phyloP scores from a whole-genome alignment of 2,888 invertebrate genomes.

The Cryptus viduatorius region DNA sequence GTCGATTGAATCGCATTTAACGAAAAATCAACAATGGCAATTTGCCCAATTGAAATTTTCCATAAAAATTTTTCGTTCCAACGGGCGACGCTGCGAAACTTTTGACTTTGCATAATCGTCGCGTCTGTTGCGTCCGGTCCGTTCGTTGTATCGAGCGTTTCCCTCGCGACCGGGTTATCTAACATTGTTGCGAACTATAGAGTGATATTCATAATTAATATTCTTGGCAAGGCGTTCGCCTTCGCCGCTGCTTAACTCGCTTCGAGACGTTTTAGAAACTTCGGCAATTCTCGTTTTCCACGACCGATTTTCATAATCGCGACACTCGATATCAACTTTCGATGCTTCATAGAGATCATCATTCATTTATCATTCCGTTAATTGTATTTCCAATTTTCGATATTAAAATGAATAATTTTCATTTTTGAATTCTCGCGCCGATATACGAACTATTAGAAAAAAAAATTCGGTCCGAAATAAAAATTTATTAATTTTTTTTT shows the following conservation, averaged over 20 bases:
- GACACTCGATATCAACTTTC: no score
- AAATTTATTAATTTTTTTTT: no score
- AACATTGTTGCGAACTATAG: constrained; percentile 11
- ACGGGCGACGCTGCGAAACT: not conserved
- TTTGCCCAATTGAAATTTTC: constrained; percentile 25
- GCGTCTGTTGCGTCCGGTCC: not conserved
- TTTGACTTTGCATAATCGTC: constrained; percentile 30
- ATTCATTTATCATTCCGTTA: not conserved
- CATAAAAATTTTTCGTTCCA: constrained; percentile 1
- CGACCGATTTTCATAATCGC: no score
- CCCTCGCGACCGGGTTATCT: constrained; percentile 14
- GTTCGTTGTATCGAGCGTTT: constrained; percentile 10
- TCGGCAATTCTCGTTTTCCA: not conserved
- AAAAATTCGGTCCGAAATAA: no score
- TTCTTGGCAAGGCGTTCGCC: constrained; percentile 3
- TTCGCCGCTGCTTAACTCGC: not conserved
- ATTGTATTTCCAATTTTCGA: no score
- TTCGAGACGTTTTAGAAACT: not conserved
- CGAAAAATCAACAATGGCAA: constrained; percentile 20
- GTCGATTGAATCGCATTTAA: not conserved
- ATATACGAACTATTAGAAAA: no score
- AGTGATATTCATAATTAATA: constrained; percentile 25
- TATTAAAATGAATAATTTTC: no score
- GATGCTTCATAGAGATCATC: no score
- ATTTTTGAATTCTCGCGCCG: no score